Base-by-base conservation (phyloP, 1,140 invertebrate genomes). In the Chionoecetes opilio region DNA sequence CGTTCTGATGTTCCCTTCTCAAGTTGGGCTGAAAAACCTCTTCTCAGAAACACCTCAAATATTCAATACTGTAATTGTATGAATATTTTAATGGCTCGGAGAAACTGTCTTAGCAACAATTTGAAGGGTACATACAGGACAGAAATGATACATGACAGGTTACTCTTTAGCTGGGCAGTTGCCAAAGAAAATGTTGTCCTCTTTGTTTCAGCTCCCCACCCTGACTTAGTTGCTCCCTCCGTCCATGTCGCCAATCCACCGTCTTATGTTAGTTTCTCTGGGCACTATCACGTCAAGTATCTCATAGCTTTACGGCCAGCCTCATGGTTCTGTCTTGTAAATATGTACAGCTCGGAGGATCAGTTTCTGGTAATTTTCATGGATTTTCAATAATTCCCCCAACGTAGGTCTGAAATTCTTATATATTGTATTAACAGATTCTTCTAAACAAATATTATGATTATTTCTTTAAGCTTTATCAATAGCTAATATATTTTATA, bases 191-290 rank as follows among this genome's bases (percentile, higher is more conserved):
- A 84, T 86, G 38, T 93, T 38, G 35, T 37, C 53, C 41, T 31
- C n/a, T 37, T 31, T 89, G 46, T 93, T 93, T 93, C 86, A 82
- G 82, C 82, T 93, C 46, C 92, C 92, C 41, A 86, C 38, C 92
- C 92, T 32, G 32, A 93, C 84, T 86, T 92, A 85, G 93, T 93
- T 93, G 93, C 88, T 93, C 93, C 53, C 88, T 93, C 85, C 86
- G 93, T 93, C 93, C 93, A 93, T 86, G 35, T 35, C 32, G n/a
- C 84, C 84, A 86, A 17, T 35, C 84, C 84, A 38, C 35, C 29
- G 35, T 86, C 9, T 86, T 86, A 32, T 86, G 35, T 53, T 75
- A 75, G 63, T 75, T 75, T 75, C 63, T 75, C 63, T 26, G 2
- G 63, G 21, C 63, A 75, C 63, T 21, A 21, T 75, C 63, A 75